Evolutionary conservation across 2,113 vertebrate species (phyloP).

Genomic region (Otocyon megalotis): DNA sequence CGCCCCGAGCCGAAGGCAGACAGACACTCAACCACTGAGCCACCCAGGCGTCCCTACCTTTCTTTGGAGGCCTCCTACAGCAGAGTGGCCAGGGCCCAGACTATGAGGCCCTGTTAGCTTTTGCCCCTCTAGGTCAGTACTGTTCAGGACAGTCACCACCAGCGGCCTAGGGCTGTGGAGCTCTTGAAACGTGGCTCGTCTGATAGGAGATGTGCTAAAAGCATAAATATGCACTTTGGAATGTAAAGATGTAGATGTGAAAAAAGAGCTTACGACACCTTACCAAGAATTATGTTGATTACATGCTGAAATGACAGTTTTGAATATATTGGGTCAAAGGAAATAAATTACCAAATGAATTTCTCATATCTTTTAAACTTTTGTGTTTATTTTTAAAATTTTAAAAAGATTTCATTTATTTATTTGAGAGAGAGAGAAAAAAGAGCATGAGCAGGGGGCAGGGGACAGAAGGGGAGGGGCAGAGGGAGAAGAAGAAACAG

Average conservation of each 20-base stretch:
- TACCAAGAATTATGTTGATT: background rate
- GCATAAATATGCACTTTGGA: background rate
- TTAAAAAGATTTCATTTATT: no score
- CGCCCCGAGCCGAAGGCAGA: no score
- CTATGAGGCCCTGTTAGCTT: background rate
- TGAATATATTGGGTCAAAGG: background rate
- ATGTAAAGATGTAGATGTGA: background rate
- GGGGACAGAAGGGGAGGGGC: no score
- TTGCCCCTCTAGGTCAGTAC: background rate
- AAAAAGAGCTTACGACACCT: background rate
- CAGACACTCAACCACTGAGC: no score
- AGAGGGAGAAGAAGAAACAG: no score
- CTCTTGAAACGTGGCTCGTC: background rate
- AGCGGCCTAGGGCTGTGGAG: background rate
- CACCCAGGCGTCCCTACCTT: background rate
- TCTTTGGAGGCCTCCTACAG: background rate
- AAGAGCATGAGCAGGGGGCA: no score
- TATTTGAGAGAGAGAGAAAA: no score
- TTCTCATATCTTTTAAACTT: background rate
- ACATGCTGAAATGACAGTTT: background rate
- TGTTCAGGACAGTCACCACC: background rate
- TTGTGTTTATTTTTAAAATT: background rate
- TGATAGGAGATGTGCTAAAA: rapidly evolving
- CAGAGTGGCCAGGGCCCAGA: background rate
- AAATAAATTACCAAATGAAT: slow-evolving; percentile 24